Percentiles rank a stretch among this genome's conserved stretches.
Evolutionary conservation across 2,113 vertebrate species (phyloP).

Genomic region (Tragelaphus imberbis): DNA sequence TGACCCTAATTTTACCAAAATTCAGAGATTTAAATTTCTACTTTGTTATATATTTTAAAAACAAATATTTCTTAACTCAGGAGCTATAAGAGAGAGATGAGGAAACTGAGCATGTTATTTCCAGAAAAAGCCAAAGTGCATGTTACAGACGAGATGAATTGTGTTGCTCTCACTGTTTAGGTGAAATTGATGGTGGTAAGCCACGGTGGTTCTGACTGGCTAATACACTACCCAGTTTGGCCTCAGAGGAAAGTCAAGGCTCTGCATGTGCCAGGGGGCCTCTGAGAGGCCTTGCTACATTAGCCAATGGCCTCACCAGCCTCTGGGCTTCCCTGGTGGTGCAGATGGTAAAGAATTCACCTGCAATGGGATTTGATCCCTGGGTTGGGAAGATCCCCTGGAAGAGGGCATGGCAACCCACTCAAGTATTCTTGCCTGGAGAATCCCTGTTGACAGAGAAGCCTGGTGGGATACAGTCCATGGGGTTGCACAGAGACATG

Average conservation of each 20-base stretch:
- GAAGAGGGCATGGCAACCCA: background rate
- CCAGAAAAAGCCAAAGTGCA: background rate
- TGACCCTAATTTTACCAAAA: background rate
- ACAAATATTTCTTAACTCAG: background rate
- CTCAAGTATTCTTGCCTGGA: background rate
- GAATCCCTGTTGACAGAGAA: background rate
- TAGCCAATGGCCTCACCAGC: constrained; percentile 81
- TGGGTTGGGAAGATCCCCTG: background rate
- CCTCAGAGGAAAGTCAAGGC: constrained; percentile 84
- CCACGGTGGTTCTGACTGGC: constrained; percentile 84
- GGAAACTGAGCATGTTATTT: background rate
- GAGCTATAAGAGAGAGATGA: background rate
- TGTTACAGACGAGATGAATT: background rate
- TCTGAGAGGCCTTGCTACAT: constrained; percentile 73
- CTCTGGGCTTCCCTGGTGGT: constrained; percentile 72
- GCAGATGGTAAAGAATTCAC: background rate
- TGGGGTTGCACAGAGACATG: background rate
- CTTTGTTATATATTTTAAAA: background rate
- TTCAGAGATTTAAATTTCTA: background rate
- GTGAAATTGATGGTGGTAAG: constrained; percentile 80
- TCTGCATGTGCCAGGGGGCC: constrained; percentile 84
- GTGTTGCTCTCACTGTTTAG: constrained; percentile 26
- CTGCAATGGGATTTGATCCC: background rate
- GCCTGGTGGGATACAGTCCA: background rate
- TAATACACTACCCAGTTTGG: constrained; percentile 76